A percentile compares a stretch with the other conserved stretches of the same genome.
These are phyloP conservation scores for Mesitornis unicolor DNA, from an alignment of 2,113 vertebrate genomes.

Conservation along the genomic window DNA sequence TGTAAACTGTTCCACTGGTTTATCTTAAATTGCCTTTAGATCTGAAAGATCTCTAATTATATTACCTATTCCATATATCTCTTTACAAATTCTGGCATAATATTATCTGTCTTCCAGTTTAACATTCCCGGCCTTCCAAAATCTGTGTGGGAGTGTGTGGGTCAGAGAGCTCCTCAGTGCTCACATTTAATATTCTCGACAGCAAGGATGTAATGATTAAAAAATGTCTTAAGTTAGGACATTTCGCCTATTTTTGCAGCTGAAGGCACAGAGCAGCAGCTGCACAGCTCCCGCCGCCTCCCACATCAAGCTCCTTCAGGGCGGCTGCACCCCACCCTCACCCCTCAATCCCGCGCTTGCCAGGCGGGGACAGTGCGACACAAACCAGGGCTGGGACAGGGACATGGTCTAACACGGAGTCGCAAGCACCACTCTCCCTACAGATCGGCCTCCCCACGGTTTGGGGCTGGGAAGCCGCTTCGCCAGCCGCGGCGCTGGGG, in stretches of 20 bases:
- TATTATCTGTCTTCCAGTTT: not conserved
- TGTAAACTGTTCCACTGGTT: not conserved
- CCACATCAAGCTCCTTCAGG: too few species aligned
- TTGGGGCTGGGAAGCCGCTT: too few species aligned
- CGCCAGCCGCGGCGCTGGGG: too few species aligned
- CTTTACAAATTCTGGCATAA: not conserved
- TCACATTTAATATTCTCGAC: not conserved
- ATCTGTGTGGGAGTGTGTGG: not conserved
- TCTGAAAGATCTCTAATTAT: not conserved
- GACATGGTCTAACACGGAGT: too few species aligned
- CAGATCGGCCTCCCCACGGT: too few species aligned
- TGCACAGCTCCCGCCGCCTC: accelerated
- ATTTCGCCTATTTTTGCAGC: too few species aligned
- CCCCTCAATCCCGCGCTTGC: not conserved
- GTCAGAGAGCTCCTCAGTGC: not conserved
- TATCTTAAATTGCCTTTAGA: not conserved
- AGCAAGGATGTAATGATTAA: not conserved
- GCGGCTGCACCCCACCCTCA: too few species aligned
- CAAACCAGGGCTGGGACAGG: too few species aligned
- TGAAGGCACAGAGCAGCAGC: not conserved
- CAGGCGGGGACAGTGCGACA: not conserved
- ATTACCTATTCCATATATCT: not conserved
- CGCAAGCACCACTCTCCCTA: too few species aligned
- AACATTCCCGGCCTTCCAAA: not conserved
- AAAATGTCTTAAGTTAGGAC: not conserved